These are phyloP conservation scores for Labeo rohita DNA, from an alignment of 2,113 vertebrate genomes.

Conservation along the genomic window DNA sequence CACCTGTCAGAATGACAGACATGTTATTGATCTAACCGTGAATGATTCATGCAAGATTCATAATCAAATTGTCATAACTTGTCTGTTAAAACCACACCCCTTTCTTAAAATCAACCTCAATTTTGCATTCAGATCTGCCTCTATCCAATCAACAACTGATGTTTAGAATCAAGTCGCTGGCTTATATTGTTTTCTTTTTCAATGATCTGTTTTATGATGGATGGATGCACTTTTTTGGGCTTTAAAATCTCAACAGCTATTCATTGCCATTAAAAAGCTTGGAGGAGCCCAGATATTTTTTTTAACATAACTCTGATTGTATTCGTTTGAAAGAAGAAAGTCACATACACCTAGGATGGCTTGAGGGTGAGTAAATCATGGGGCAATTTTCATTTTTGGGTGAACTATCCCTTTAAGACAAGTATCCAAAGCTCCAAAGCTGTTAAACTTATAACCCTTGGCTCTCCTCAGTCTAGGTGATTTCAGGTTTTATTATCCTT, in stretches of 20 bases:
- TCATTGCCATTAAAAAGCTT: too few relatives aligned
- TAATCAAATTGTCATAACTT: background rate
- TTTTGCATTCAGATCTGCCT: background rate
- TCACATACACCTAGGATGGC: too few relatives aligned
- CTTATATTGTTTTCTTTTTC: too few relatives aligned
- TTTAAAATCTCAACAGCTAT: too few relatives aligned
- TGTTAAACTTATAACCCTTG: background rate
- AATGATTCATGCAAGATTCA: background rate
- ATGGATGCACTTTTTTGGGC: too few relatives aligned
- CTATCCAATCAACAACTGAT: background rate
- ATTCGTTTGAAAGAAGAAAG: too few relatives aligned
- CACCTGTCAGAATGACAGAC: background rate
- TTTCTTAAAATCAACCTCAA: constrained; percentile 1
- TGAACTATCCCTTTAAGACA: background rate
- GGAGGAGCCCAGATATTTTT: too few relatives aligned
- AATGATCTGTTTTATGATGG: too few relatives aligned
- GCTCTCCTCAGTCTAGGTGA: background rate
- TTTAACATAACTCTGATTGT: too few relatives aligned
- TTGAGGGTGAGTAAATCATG: background rate
- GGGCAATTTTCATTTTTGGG: background rate
- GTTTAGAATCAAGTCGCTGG: background rate
- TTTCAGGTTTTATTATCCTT: background rate
- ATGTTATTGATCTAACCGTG: background rate
- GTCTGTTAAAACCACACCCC: background rate
- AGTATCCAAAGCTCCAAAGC: background rate